These are phyloP conservation scores for Trichopria drosophilae DNA, from an alignment of 2,888 invertebrate species.

Conservation along the genomic window DNA sequence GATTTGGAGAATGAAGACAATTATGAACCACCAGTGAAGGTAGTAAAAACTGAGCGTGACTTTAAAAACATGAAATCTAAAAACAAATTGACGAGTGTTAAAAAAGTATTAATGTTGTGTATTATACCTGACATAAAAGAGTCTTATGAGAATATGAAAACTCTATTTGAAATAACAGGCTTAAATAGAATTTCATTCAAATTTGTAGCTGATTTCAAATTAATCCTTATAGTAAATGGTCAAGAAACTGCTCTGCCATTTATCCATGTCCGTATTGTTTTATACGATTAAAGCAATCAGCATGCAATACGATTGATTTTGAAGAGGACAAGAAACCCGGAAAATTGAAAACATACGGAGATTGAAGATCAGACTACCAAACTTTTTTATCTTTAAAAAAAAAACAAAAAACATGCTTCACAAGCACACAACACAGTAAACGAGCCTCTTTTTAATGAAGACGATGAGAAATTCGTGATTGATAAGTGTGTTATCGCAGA, in stretches of 20 bases:
- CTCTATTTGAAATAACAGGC: too few species aligned
- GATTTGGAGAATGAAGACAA: background rate
- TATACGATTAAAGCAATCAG: background rate
- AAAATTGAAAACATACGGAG: background rate
- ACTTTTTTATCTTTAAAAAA: slow-evolving; percentile 4
- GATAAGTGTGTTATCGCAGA: slow-evolving; percentile 2
- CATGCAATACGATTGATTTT: background rate
- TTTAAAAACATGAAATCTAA: background rate
- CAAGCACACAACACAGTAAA: slow-evolving; percentile 2
- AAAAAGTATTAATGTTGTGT: slow-evolving; percentile 1
- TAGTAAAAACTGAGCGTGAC: too few species aligned
- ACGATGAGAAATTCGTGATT: background rate
- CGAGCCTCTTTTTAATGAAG: slow-evolving; percentile 9
- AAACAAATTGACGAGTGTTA: slow-evolving; percentile 2
- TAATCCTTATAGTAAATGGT: slow-evolving; percentile 1
- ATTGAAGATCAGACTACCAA: background rate
- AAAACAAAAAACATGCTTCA: slow-evolving; percentile 2
- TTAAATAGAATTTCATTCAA: slow-evolving; percentile 1
- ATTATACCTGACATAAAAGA: background rate
- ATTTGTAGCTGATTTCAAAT: slow-evolving; percentile 2
- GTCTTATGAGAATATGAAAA: background rate
- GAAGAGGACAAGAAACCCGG: background rate
- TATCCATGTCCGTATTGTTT: slow-evolving; percentile 8
- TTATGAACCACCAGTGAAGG: too few species aligned
- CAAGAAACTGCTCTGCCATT: slow-evolving; percentile 4